A percentile compares a stretch with the other conserved stretches of the same genome.
Conservation (phyloP, 2,113 vertebrate species). For the Ibidorhyncha struthersii region DNA sequence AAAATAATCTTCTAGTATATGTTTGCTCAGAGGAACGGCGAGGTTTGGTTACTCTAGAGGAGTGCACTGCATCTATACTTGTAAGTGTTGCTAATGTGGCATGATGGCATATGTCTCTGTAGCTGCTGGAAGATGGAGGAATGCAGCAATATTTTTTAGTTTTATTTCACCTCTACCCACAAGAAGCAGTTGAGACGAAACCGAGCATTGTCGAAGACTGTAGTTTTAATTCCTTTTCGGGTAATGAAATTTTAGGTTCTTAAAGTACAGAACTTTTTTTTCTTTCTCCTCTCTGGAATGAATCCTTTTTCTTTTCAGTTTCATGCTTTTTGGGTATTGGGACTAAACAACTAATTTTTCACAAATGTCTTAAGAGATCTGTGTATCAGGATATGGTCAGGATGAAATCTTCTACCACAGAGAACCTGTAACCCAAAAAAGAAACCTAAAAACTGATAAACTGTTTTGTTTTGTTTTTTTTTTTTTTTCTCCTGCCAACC, state of each 20-base stretch:
- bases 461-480: too few relatives aligned
- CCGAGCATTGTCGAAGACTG: fast-evolving
- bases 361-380: neutral
- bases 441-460: neutral
- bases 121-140: neutral
- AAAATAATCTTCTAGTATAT: fast-evolving
- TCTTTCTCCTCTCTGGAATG: neutral
- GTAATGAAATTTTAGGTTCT: neutral
- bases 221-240: neutral
- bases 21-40: neutral
- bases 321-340: neutral
- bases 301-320: neutral
- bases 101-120: neutral
- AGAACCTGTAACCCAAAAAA: neutral
- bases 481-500: neutral
- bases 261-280: neutral
- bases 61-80: neutral
- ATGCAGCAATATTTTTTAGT: neutral
- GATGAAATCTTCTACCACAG: neutral
- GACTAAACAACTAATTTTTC: neutral
- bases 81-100: neutral
- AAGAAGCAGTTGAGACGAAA: neutral
- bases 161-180: neutral
- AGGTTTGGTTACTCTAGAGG: neutral
- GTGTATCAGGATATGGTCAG: neutral